Base-by-base conservation (phyloP, 2,888 invertebrate species). In the Autographa gamma region DNA sequence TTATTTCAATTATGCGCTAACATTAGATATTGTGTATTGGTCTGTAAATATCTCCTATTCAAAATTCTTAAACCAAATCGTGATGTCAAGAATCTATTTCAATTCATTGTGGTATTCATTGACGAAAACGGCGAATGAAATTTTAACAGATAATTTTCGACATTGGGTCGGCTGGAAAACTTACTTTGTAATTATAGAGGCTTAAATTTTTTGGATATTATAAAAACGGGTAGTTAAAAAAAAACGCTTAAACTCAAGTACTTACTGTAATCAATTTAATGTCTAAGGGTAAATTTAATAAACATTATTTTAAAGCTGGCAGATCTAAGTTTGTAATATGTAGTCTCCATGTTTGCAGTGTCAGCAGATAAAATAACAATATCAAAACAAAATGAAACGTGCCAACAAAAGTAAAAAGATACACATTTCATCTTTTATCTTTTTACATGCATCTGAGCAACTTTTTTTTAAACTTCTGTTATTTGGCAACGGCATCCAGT, bases 1-100 rank as follows among this genome's bases (percentile, higher is more conserved):
- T 56, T 56, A 56, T 56, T 56, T 56, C 54, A 56, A 56, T 19
- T 56, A 56, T 56, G 54, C 4, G 19, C 54, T 56, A 56, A 13
- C 54, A 56, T 56, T 56, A 56, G 54, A 14, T 3, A 25, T 9
- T 56, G 54, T 56, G 16, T 25, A 25, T 25, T 19, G 25, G 25
- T 4, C 11, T 25, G 13, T 56, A 5, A 56, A 56, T 54, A 56
- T 13, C 54, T 25, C 11, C 13, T 5, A 25, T 25, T 25, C 25
- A 25, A 25, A 25, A 25, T 25, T 25, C 25, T 25, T 14, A 56
- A 19, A 11, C 54, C 11, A 56, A 13, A 11, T 56, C 14, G 13
- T 11, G 4, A 11, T 14, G 19, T 19, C 25, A 56, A 13, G 13
- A 25, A 56, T 7, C n/a, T 48, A 16, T n/a, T 16, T 48, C n/a